Base-by-base conservation (phyloP, 2,797 vertebrate species). In the Buphagus erythrorhynchus region DNA sequence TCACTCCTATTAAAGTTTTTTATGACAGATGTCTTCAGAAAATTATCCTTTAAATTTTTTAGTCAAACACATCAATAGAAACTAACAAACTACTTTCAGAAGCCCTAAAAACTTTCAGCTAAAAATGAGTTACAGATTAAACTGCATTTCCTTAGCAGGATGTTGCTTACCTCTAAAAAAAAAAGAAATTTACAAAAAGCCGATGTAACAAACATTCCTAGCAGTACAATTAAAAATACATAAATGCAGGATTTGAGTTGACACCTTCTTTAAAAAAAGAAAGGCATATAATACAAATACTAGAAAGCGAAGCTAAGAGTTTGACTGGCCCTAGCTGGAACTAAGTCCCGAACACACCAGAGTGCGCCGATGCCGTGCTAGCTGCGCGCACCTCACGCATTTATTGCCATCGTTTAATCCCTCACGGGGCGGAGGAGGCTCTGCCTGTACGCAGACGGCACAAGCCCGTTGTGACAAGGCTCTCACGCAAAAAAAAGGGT, bases 31-130 rank as follows among this genome's bases (percentile, higher is more conserved):
- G 38, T 74, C 84, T 91, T 92, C 58, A 93, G 81, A 72, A 46
- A 92, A 93, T 89, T 89, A 94, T 29, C 54, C 31, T 91, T 87
- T 65, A 76, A 43, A 29, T 49, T 87, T 94, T 59, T 93, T 31
- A 80, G 57, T 69, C 76, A 81, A 95, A 88, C 69, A 86, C 20
- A 25, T 18, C 1, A 12, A 62, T 3, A 84, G 86, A 80, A 88
- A 58, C 42, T 68, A 86, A 83, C 54, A 55, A 75, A 55, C 59
- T 59, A 79, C 52, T 92, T 86, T 38, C 19, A 69, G 88, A 84
- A 93, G 45, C 31, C 49, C 58, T 74, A 71, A 73, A 92, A 90
- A 28, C 75, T 75, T 74, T 38, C 54, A 78, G 33, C 28, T 83
- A 58, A 71, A 83, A 71, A 43, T 40, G 40, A 85, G n/a, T 43